Percentiles rank a stretch among this genome's conserved stretches.
Conservation (phyloP, 2,888 invertebrate genomes). For the Calameuta pallipes region DNA sequence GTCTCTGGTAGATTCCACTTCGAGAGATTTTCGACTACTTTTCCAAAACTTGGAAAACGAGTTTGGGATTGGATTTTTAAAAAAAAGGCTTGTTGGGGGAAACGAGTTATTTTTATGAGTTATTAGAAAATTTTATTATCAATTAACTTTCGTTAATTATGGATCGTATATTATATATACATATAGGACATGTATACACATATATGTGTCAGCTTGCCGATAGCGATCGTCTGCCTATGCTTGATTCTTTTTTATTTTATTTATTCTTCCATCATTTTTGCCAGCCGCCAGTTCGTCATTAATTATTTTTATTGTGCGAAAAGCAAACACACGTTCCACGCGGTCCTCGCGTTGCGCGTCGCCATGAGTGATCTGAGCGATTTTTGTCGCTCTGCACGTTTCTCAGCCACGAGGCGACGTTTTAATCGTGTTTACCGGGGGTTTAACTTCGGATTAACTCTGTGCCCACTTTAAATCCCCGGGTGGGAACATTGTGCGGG, state of each 20-base stretch:
- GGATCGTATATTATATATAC: not conserved
- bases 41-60: too few species aligned
- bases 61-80: too few species aligned
- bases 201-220: not conserved
- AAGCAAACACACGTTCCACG: constrained; percentile 44
- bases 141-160: too few species aligned
- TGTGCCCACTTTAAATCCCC: constrained; percentile 49
- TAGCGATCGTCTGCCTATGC: not conserved
- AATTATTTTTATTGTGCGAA: constrained; percentile 56
- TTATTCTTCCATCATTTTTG: constrained; percentile 14
- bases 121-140: too few species aligned
- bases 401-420: constrained; percentile 28
- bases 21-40: not conserved
- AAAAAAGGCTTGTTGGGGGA: too few species aligned
- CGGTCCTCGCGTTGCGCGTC: not conserved
- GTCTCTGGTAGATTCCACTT: constrained; percentile 6
- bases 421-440: constrained; percentile 61
- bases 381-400: not conserved
- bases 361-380: not conserved
- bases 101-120: too few species aligned
- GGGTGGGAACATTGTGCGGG: constrained; percentile 37
- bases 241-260: constrained; percentile 8
- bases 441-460: constrained; percentile 59
- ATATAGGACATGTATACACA: not conserved
- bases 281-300: constrained; percentile 33